Evolutionary conservation across 2,888 invertebrate genomes (phyloP), one percentile per base, ranked within the genome.

Genomic region (Drepanosiphum platanoidis): DNA sequence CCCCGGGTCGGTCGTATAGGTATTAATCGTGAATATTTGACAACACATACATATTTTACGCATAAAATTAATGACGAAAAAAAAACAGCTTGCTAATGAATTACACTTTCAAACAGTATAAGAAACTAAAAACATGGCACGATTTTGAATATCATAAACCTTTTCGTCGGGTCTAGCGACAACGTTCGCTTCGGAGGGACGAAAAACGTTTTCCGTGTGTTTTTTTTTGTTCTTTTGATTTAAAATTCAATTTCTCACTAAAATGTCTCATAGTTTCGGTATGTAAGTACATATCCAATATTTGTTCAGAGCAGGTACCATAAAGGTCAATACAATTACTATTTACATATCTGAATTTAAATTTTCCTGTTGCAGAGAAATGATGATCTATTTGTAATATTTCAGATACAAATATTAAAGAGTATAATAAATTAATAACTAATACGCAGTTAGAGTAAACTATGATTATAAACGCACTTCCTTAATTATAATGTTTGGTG

Each of bases 1-100:
- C n/a, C 39, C 70, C n/a, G 32, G 18, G 34, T 34, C 27, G 42
- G 46, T 75, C 75, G 68, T 34, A 34, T 30, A n/a, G n/a, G 27
- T 46, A 77, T 77, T 68, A 83, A 84, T 84, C 42, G 77, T 83
- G 66, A 34, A 83, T 66, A 83, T 66, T 72, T 72, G 72, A 82
- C 71, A 72, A 82, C 58, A 61, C n/a, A 32, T 42, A 9, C 11
- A 18, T 15, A 15, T 42, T 15, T 1, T 8, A 4, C 15, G 34
- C 46, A 8, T 46, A 32, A 30, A 61, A 36, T 58, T n/a, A 15
- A 39, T 5, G 52, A n/a, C n/a, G 34, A 32, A n/a, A 64, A 39
- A 75, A 74, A 75, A 61, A 30, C 4, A 15, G 42, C 9, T 34
- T 34, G 15, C 46, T 68, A 68, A 68, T 46, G 68, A 34, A 68